Evolutionary conservation across 1,140 invertebrate species (phyloP), one percentile per base, ranked within the genome.

Genomic region (Drosophila orena): DNA sequence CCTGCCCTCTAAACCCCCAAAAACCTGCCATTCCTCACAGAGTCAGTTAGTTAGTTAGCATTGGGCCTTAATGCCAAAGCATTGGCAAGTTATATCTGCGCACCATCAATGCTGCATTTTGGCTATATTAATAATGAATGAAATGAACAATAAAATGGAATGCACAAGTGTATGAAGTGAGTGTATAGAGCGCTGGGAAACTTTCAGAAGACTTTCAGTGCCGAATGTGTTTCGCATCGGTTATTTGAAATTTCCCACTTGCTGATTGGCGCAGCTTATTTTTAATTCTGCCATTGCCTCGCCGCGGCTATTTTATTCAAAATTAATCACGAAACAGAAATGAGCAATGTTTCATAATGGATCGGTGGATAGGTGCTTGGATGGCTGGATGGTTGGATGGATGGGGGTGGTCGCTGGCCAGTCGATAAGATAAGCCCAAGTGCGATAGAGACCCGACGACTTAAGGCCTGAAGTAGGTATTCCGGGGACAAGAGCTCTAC

Each of bases 331-430:
- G 38, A 27, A 35, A 58, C 55, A 64, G 61, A 71, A 81, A 50
- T 66, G 74, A 61, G 74, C 83, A 77, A 64, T 65, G 79, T 81
- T 81, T 83, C 74, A 81, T 62, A 83, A 81, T 30, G 11, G 22
- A 42, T 27, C 14, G 35, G 53, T 22, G 34, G 35, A 6, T 34
- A 11, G 20, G 40, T 27, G 57, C 1, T 17, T 53, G 46, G 44
- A 15, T 58, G 56, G 57, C 37, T 59, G 47, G 47, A n/a, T n/a
- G 57, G 2, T 17, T 53, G 46, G 44, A 15, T 58, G 56, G 57
- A 53, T 59, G 47, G 47, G 49, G 49, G 49, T 27, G 30, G 15
- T 56, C 35, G 44, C 60, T 59, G 50, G 42, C n/a, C 62, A 38
- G 1, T 30, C 68, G 78, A 80, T 80, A 80, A 80, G 78, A 80